These are phyloP conservation scores for Tolmerus cingulatus DNA, from an alignment of 2,888 invertebrate genomes.

Conservation along the genomic window DNA sequence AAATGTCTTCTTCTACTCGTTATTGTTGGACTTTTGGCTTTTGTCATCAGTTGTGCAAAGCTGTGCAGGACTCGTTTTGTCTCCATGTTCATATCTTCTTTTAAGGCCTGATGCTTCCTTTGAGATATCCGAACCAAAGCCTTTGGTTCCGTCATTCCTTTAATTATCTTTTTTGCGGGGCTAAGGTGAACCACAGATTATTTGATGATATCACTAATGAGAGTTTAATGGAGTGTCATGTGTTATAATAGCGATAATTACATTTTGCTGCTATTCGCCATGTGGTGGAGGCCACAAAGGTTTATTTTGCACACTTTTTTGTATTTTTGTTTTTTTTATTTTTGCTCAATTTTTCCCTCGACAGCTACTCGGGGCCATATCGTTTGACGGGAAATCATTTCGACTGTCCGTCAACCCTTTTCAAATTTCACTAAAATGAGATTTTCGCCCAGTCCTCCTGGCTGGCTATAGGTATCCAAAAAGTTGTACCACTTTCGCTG, in stretches of 20 bases:
- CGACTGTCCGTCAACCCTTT: conserved; percentile 47
- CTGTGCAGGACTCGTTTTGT: conserved; percentile 38
- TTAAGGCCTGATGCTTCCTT: conserved; percentile 36
- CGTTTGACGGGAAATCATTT: conserved; percentile 41
- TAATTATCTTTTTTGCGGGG: conserved; percentile 41
- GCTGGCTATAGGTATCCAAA: conserved; percentile 1
- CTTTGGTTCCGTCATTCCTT: conserved; percentile 39
- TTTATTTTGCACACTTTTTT: background rate
- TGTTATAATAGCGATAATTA: background rate
- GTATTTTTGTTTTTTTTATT: background rate
- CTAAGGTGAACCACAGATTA: conserved; percentile 36
- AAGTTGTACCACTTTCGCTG: background rate
- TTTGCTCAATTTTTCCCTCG: background rate
- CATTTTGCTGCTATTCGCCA: background rate
- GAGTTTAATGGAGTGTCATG: conserved; percentile 25
- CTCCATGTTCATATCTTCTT: conserved; percentile 35
- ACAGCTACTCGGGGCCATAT: background rate
- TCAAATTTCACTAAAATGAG: conserved; percentile 35
- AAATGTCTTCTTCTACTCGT: conserved; percentile 33
- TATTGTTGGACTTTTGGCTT: conserved; percentile 40
- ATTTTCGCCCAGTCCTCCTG: conserved; percentile 24
- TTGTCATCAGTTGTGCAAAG: conserved; percentile 38
- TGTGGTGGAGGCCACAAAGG: background rate
- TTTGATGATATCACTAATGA: conserved; percentile 41
- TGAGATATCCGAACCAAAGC: conserved; percentile 28